A percentile compares a stretch with the other conserved stretches of the same genome.
Evolutionary conservation across 2,888 invertebrate species (phyloP).

Genomic region (Brachyptera risi): DNA sequence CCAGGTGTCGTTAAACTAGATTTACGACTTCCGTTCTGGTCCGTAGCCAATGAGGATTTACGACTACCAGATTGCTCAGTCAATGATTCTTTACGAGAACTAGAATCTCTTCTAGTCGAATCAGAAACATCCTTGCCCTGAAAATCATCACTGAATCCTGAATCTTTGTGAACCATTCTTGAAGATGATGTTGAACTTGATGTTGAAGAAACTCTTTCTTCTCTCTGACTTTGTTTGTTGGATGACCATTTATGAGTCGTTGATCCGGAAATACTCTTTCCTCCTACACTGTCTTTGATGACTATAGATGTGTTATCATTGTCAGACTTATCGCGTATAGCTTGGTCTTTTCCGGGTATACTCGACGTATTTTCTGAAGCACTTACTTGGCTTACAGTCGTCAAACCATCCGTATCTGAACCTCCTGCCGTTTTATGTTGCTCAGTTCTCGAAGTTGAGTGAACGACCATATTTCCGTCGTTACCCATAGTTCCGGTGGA

Average conservation of each 20-base stretch:
- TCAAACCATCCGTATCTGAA: constrained; percentile 28
- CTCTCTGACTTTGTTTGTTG: neutral
- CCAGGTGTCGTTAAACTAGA: neutral
- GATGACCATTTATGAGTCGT: constrained; percentile 18
- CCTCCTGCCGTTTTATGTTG: constrained; percentile 27
- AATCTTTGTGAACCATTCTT: constrained; percentile 5
- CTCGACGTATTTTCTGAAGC: constrained; percentile 25
- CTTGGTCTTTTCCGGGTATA: constrained; percentile 20
- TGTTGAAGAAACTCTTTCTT: neutral
- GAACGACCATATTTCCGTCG: constrained; percentile 28
- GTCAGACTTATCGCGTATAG: constrained; percentile 20
- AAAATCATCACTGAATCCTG: constrained; percentile 12
- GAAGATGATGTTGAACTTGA: neutral
- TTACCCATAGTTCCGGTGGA: constrained; percentile 23
- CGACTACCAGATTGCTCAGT: neutral
- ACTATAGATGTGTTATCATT: constrained; percentile 41
- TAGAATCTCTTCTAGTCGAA: neutral
- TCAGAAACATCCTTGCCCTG: neutral
- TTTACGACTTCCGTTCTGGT: neutral
- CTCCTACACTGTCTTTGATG: constrained; percentile 38
- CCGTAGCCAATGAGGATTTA: neutral
- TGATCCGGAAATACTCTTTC: constrained; percentile 2
- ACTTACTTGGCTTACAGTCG: constrained; percentile 18
- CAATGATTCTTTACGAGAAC: neutral
- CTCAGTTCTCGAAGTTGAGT: constrained; percentile 25